phyloP scores from a whole-genome alignment of 2,888 invertebrate genomes.

The Rapana venosa region DNA sequence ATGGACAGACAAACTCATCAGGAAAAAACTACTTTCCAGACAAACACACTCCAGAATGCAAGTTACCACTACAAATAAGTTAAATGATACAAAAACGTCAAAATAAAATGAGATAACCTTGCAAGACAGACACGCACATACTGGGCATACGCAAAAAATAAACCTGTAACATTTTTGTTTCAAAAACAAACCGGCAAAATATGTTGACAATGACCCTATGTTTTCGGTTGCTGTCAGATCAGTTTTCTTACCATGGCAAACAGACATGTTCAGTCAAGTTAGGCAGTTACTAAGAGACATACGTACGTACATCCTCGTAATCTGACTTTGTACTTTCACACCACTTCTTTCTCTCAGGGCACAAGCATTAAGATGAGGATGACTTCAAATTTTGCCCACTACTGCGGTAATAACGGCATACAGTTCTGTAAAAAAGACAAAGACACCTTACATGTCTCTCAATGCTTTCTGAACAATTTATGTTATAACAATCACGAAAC shows the following conservation, averaged over 20 bases:
- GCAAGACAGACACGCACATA: not conserved
- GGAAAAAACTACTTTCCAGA: not conserved
- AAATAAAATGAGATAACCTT: not conserved
- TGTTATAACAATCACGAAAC: not conserved
- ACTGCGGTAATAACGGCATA: slow-evolving; percentile 42
- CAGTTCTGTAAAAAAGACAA: slow-evolving; percentile 38
- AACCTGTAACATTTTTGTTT: not conserved
- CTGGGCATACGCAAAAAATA: not conserved
- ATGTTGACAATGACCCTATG: not conserved
- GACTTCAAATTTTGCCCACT: slow-evolving; percentile 22
- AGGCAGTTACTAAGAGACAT: not conserved
- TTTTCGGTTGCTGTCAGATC: not conserved
- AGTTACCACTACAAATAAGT: not conserved
- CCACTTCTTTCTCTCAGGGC: slow-evolving; percentile 3
- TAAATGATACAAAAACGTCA: not conserved
- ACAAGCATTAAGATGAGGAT: not conserved
- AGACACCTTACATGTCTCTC: slow-evolving; percentile 12
- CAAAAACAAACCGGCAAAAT: not conserved
- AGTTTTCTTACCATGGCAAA: not conserved
- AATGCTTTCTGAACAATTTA: not conserved
- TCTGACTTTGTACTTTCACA: not conserved
- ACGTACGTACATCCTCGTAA: not conserved
- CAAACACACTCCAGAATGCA: not conserved
- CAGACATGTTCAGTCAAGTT: not conserved
- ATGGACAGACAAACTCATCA: not conserved